Evolutionary conservation across 2,888 invertebrate species (phyloP), one percentile per base, ranked within the genome.

Genomic region (Hydrotaea diabolus): DNA sequence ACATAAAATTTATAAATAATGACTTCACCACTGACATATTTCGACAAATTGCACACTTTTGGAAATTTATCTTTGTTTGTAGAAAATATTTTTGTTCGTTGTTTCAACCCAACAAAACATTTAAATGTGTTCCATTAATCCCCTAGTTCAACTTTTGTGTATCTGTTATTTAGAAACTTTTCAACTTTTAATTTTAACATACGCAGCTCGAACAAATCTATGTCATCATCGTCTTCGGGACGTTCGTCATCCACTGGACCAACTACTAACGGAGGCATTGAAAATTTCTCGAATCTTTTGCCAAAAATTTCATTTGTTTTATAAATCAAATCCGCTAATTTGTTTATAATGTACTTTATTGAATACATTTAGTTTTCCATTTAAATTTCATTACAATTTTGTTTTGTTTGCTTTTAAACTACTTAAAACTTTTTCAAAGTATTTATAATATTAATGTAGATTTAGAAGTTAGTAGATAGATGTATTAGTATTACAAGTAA

Each of bases 361-460:
- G 39, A 71, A 66, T 76, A 43, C 39, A 69, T 59, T 82, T 81
- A 4, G n/a, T 77, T n/a, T 84, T 72, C 39, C 59, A 72, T 26
- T 77, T 49, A 15, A 69, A 69, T 46, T 69, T 46, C 46, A 69
- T 21, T 69, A 62, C 69, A 43, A 19, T 46, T 57, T 75, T 77
- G 26, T 46, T 39, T 36, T 66, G 17, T 73, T 39, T 64, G 21
- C 46, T 76, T 77, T 82, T 82, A 85, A 74, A 81, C 74, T 82
- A 85, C 77, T 79, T 82, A 79, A 80, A 82, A 82, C 78, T 77
- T 82, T 80, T 80, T 71, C 36, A 82, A 77, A 79, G 82, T 82
- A 59, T 64, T 77, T 71, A 72, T 64, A 76, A 80, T 76, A 43
- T 71, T 74, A 55, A 53, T 75, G 43, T 74, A 73, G 69, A 57